Conservation (phyloP, 37 sponge, comb jelly and placozoan species). For the Beroe ovata region DNA sequence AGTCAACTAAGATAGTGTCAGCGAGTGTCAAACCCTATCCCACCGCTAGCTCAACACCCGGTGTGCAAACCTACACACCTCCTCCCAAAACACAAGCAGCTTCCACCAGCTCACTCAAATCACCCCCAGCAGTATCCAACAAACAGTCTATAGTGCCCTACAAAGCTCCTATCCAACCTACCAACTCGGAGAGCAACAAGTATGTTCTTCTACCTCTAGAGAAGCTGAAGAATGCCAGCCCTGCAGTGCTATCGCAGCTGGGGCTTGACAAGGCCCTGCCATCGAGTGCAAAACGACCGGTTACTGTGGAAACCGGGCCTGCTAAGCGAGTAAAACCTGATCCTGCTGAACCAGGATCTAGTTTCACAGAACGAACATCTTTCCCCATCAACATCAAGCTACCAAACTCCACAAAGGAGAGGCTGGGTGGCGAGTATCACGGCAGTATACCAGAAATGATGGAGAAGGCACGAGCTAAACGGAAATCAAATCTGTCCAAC, state of each 20-base stretch:
- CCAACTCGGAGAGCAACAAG: slow-evolving; percentile 34
- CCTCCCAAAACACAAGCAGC: background rate
- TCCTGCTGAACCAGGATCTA: background rate
- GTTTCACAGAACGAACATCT: background rate
- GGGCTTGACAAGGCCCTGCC: slow-evolving; percentile 33
- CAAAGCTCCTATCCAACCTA: background rate
- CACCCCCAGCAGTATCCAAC: background rate
- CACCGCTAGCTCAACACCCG: background rate
- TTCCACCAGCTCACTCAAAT: background rate
- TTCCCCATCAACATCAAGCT: slow-evolving; percentile 53
- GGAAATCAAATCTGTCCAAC: slow-evolving; percentile 12
- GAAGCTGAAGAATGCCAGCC: slow-evolving; percentile 36
- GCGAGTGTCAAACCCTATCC: slow-evolving; percentile 13
- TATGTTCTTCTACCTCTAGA: slow-evolving; percentile 37
- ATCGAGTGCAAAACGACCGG: background rate
- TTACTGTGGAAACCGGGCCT: background rate
- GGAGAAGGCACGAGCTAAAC: slow-evolving; percentile 18
- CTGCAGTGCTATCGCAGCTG: slow-evolving; percentile 12
- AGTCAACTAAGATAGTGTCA: slow-evolving; percentile 27
- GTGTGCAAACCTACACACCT: background rate
- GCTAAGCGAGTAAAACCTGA: slow-evolving; percentile 39
- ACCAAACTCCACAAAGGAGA: slow-evolving; percentile 37
- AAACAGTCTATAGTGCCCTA: slow-evolving; percentile 25
- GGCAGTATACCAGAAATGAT: slow-evolving; percentile 58
- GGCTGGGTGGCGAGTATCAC: background rate